Evolutionary conservation across 2,113 vertebrate genomes (phyloP), one percentile per base, ranked within the genome.

Genomic region (Brienomyrus longianalis): DNA sequence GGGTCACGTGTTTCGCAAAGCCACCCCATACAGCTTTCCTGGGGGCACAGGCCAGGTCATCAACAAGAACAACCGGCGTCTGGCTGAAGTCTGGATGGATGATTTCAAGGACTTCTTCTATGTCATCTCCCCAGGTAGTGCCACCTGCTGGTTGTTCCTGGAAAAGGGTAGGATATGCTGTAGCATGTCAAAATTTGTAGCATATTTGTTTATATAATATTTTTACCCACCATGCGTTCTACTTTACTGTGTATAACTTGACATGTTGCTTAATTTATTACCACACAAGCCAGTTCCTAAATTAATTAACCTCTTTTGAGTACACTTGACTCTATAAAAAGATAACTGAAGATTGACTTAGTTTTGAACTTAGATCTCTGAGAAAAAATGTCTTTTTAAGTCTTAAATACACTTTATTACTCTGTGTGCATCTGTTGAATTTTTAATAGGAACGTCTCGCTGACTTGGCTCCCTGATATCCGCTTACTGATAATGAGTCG

Each of bases 31-130:
- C 91, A 99, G 97, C 2, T 99, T 99, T 92, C 98, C 98, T 0
- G 98, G 98, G 1, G 98, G 98, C n/a, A 99, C 98, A 0, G 98
- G 98, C 11, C 98, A 99, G 83, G 97, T 99, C 89, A 99, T 99
- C 95, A 99, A 99, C 94, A 99, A 99, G 94, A 99, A 99, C 95
- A 99, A 99, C 93, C 95, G 98, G 85, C 94, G 98, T 0, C 94
- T 99, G 91, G 98, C 98, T 0, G 98, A 99, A 95, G 98, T 99
- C 23, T 99, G 98, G 98, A 99, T 99, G 98, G 98, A 99, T 70
- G 98, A 99, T 89, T 99, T 99, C 92, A 99, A 99, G 95, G 98
- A 99, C 88, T 99, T 99, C 95, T 99, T 99, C 95, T 99, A 99
- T 23, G 98, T 99, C 92, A 99, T 99, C 93, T 99, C 98, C 19